phyloP scores from a whole-genome alignment of 2,113 vertebrate species.

The Cryptotis parvus region DNA sequence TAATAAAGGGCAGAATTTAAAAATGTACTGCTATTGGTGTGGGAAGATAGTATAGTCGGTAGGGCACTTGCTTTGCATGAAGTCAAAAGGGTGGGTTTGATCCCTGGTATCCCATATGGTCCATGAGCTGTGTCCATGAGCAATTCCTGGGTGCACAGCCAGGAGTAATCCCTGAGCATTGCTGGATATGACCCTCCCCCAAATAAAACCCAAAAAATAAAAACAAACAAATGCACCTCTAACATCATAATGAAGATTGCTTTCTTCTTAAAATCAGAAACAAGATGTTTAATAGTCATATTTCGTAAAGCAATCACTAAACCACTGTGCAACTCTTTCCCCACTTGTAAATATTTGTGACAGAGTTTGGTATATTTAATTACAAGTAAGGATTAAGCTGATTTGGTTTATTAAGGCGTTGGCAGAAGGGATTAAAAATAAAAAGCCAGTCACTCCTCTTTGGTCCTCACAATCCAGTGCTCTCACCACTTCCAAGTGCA shows the following conservation, averaged over 20 bases:
- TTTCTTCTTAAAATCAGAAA: constrained; percentile 32
- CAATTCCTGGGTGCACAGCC: too few relatives aligned
- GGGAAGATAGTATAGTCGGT: too few relatives aligned
- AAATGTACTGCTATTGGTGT: too few relatives aligned
- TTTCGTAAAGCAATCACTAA: constrained; percentile 7
- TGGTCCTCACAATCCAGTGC: not conserved
- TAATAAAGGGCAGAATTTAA: not conserved
- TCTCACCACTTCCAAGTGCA: not conserved
- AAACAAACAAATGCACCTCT: not conserved
- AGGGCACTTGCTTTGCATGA: too few relatives aligned
- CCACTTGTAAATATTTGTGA: not conserved
- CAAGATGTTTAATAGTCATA: not conserved
- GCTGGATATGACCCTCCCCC: too few relatives aligned
- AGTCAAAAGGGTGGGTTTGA: too few relatives aligned
- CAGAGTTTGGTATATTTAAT: not conserved
- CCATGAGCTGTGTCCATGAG: too few relatives aligned
- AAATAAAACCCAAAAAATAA: too few relatives aligned
- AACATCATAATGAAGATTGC: not conserved
- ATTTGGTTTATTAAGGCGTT: not conserved
- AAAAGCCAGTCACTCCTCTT: not conserved
- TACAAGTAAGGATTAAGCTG: not conserved
- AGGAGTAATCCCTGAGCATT: too few relatives aligned
- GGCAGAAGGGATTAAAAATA: not conserved
- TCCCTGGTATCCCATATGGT: too few relatives aligned
- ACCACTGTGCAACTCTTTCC: not conserved